These are phyloP conservation scores for Gortyna flavago DNA, from an alignment of 2,888 invertebrate genomes.

Conservation along the genomic window DNA sequence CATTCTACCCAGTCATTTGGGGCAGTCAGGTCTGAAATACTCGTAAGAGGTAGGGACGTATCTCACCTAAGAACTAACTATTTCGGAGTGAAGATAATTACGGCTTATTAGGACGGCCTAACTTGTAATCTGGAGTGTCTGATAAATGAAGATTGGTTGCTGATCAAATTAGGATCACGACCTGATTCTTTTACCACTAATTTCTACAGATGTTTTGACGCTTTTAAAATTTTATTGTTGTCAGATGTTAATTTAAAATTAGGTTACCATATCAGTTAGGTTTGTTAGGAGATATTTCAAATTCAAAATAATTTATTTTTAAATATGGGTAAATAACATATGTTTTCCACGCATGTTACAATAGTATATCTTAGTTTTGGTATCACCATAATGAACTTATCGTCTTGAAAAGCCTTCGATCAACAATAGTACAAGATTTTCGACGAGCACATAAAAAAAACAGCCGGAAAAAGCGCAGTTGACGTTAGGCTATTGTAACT, in stretches of 20 bases:
- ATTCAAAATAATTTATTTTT: no score
- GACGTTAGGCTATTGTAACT: no score
- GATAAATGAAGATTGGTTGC: slow-evolving; percentile 31
- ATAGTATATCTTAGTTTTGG: no score
- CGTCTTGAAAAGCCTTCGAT: no score
- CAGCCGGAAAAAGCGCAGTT: no score
- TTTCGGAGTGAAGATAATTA: slow-evolving; percentile 40
- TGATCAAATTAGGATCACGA: slow-evolving; percentile 25
- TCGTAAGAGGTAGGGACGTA: slow-evolving; percentile 7
- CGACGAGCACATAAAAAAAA: no score
- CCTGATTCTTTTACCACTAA: neutral
- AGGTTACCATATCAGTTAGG: neutral
- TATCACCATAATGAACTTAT: no score
- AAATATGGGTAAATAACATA: no score
- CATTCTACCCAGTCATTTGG: neutral
- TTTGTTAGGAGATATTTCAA: neutral
- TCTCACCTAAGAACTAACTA: slow-evolving; percentile 39
- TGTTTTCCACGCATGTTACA: no score
- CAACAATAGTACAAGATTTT: no score
- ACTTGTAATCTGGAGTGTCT: slow-evolving; percentile 31
- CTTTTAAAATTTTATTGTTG: neutral
- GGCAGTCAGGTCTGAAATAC: slow-evolving; percentile 22
- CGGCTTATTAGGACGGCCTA: slow-evolving; percentile 29
- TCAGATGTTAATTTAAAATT: neutral
- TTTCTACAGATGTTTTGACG: neutral